Evolutionary conservation across 2,113 vertebrate genomes (phyloP).

Genomic region (Lophochroa leadbeateri): DNA sequence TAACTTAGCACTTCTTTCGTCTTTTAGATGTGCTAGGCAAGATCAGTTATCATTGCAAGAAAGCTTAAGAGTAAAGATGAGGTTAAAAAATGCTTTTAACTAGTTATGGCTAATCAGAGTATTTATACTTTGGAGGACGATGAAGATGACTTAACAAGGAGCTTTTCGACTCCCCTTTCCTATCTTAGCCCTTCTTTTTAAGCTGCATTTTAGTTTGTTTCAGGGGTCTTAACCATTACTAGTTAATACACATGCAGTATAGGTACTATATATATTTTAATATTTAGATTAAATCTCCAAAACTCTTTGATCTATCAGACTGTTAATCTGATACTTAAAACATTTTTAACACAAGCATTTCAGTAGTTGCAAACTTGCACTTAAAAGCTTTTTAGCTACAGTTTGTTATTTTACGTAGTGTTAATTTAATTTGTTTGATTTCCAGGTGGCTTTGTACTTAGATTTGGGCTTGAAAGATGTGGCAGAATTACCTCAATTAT

Average conservation of each 20-base stretch:
- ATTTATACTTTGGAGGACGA: not conserved
- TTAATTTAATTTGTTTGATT: not conserved
- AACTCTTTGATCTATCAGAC: not conserved
- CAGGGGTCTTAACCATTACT: not conserved
- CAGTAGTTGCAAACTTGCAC: not conserved
- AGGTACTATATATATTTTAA: not conserved
- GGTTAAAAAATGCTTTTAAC: not conserved
- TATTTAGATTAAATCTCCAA: not conserved
- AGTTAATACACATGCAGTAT: not conserved
- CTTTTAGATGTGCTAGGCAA: not conserved
- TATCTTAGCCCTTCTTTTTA: not conserved
- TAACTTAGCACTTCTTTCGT: not conserved
- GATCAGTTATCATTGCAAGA: not conserved
- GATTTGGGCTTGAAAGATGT: not conserved
- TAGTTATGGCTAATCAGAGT: not conserved
- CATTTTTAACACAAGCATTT: not conserved
- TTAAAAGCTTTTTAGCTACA: not conserved
- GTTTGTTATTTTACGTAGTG: not conserved
- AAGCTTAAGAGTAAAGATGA: not conserved
- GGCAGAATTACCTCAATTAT: rapidly evolving
- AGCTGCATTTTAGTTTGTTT: not conserved
- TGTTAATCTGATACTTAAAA: not conserved
- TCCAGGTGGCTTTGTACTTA: not conserved
- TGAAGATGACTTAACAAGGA: not conserved
- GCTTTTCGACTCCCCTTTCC: not conserved